These are phyloP conservation scores for Papilio demoleus DNA, from an alignment of 2,888 invertebrate genomes.

Conservation along the genomic window DNA sequence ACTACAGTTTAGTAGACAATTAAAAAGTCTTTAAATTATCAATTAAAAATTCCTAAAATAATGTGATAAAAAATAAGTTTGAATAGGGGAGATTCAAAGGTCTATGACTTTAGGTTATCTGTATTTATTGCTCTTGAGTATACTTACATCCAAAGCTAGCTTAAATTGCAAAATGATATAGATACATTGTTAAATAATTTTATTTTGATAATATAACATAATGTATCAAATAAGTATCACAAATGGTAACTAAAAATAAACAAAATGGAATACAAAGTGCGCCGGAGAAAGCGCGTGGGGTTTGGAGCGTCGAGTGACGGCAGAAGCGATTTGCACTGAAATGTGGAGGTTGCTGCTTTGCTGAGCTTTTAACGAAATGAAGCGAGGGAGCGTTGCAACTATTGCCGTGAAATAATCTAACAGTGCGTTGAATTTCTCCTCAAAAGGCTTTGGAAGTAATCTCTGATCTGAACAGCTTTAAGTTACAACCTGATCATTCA, in stretches of 20 bases:
- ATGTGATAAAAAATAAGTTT: too few species aligned
- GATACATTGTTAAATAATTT: too few species aligned
- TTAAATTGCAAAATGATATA: too few species aligned
- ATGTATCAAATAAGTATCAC: conserved; percentile 1
- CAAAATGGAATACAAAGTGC: conserved; percentile 19
- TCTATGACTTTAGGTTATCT: too few species aligned
- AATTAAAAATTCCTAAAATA: too few species aligned
- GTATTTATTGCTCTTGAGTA: too few species aligned
- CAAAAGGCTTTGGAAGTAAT: not conserved
- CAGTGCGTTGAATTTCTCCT: not conserved
- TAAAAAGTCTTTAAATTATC: too few species aligned
- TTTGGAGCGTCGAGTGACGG: not conserved
- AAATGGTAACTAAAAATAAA: conserved; percentile 8
- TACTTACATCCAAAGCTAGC: too few species aligned
- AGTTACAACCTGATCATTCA: too few species aligned
- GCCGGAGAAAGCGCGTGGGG: not conserved
- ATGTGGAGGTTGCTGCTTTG: not conserved
- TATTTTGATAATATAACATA: not conserved
- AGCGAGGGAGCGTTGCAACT: conserved; percentile 7
- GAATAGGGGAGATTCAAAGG: too few species aligned
- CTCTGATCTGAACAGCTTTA: not conserved
- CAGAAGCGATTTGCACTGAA: conserved; percentile 18
- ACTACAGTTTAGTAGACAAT: too few species aligned
- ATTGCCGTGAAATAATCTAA: not conserved
- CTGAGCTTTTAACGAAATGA: conserved; percentile 32